Conservation (phyloP, 2,113 vertebrate species). For the Cromileptes altivelis region DNA sequence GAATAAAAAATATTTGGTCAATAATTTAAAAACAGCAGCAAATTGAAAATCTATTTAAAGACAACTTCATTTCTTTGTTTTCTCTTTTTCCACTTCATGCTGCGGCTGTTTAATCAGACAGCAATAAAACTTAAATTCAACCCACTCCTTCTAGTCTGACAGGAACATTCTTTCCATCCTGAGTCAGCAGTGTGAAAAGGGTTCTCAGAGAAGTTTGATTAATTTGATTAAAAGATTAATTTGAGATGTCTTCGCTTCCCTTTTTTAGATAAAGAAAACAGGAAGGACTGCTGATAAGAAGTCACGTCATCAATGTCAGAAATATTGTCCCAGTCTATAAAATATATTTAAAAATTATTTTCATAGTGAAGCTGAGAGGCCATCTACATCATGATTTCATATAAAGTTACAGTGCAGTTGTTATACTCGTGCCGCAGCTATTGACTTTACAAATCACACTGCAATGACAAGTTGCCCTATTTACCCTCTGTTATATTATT, state of each 20-base stretch:
- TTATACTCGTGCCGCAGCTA: not conserved
- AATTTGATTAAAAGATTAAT: slow-evolving; percentile 23
- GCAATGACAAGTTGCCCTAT: not conserved
- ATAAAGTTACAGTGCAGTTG: not conserved
- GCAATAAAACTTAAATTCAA: slow-evolving; percentile 23
- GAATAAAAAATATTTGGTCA: not conserved
- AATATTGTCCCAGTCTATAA: not conserved
- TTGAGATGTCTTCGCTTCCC: not conserved
- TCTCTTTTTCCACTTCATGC: not conserved
- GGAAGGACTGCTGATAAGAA: not conserved
- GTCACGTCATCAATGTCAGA: not conserved
- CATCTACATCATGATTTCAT: not conserved
- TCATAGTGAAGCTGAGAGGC: not conserved
- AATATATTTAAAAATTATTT: not conserved
- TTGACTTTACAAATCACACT: not conserved
- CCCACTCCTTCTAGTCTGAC: not conserved
- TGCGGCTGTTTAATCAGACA: slow-evolving; percentile 6
- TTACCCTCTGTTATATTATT: not conserved
- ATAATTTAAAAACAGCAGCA: not conserved
- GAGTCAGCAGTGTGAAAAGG: slow-evolving; percentile 35
- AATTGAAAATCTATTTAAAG: no score
- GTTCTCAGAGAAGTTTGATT: not conserved
- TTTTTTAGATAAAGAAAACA: slow-evolving; percentile 12
- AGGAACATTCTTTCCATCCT: slow-evolving; percentile 59
- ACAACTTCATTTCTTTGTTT: not conserved